Conservation (phyloP, 2,797 vertebrate species). For the Streptopelia turtur region DNA sequence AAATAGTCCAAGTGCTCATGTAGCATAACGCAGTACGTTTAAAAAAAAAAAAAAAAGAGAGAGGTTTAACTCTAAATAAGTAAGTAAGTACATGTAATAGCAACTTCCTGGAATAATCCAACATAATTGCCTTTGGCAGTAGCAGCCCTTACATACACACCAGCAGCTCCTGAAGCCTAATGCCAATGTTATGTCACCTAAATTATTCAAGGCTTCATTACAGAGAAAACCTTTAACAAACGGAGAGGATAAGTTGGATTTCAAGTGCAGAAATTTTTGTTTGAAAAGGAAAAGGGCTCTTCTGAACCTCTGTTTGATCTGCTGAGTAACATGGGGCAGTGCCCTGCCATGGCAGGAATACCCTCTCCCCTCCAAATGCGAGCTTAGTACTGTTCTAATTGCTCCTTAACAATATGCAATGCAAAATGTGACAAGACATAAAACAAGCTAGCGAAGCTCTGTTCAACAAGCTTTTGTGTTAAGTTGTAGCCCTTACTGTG, state of each 20-base stretch:
- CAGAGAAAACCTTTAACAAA: not conserved
- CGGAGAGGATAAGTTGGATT: not conserved
- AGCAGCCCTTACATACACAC: not conserved
- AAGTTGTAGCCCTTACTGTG: not conserved
- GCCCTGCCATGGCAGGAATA: rapidly evolving
- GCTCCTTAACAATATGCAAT: not conserved
- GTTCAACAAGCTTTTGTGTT: not conserved
- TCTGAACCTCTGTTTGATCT: not conserved
- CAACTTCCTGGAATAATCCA: not conserved
- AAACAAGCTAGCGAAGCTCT: not conserved
- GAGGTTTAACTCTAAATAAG: not conserved
- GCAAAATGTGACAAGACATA: rapidly evolving
- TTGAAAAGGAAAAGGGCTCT: not conserved
- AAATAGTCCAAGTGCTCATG: not conserved
- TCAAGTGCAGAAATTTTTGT: not conserved
- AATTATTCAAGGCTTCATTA: not conserved
- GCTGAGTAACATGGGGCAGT: rapidly evolving
- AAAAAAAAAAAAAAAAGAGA: not conserved
- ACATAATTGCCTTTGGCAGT: not conserved
- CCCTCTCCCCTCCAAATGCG: rapidly evolving
- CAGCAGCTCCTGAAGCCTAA: not conserved
- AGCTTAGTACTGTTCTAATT: not conserved
- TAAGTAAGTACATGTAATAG: not conserved
- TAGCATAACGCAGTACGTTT: not conserved
- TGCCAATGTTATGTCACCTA: not conserved